phyloP scores from a whole-genome alignment of 2,888 invertebrate genomes.

The Antitype chi region DNA sequence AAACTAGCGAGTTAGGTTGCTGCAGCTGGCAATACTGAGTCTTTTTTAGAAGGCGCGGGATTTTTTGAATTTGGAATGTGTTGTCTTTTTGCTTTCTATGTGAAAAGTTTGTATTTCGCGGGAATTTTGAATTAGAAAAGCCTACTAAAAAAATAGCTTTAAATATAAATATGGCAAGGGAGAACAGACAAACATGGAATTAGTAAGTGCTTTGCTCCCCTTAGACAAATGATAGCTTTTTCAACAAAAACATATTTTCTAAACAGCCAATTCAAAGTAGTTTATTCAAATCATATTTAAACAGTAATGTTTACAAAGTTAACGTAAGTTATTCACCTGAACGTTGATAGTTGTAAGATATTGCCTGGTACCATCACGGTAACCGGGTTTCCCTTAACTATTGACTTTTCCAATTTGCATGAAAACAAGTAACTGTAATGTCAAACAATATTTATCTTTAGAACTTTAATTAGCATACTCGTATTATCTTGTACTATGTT shows the following conservation, averaged over 20 bases:
- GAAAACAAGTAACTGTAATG: conserved; percentile 44
- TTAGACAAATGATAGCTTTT: neutral
- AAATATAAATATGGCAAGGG: neutral
- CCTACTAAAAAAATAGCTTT: neutral
- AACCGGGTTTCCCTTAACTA: conserved; percentile 52
- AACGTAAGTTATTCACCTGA: conserved; percentile 16
- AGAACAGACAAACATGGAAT: neutral
- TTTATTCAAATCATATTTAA: conserved; percentile 1
- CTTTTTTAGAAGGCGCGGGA: conserved; percentile 1
- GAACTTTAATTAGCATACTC: conserved; percentile 34
- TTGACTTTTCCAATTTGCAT: conserved; percentile 52
- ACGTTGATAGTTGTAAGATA: conserved; percentile 25
- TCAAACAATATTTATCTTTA: conserved; percentile 31
- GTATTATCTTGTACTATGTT: conserved; percentile 9
- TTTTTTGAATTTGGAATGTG: conserved; percentile 29
- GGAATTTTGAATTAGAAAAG: conserved; percentile 29
- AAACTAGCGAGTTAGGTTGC: conserved; percentile 26
- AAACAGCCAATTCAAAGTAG: neutral
- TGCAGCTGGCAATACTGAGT: conserved; percentile 9
- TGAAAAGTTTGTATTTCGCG: neutral
- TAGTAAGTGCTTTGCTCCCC: neutral
- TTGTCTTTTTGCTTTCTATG: neutral
- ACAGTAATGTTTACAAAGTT: conserved; percentile 27
- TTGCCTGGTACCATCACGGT: conserved; percentile 15
- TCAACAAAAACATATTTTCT: neutral